Conservation (phyloP, 2,888 invertebrate species). For the Phaedon cochleariae region DNA sequence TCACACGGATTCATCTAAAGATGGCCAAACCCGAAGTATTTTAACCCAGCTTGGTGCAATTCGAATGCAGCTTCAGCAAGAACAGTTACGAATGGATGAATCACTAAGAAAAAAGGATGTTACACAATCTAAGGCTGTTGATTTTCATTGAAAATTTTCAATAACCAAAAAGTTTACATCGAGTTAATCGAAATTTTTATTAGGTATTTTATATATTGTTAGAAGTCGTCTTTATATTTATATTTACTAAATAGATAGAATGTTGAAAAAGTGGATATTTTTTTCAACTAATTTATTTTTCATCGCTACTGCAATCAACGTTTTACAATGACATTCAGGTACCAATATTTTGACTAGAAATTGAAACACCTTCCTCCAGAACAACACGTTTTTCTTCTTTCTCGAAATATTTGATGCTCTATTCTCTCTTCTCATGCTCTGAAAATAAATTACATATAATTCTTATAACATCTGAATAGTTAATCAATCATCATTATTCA, state of each 20-base stretch:
- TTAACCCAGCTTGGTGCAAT: slow-evolving; percentile 76
- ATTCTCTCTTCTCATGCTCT: slow-evolving; percentile 65
- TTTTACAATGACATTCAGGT: neutral
- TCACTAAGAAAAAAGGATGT: slow-evolving; percentile 57
- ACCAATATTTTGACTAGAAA: no score
- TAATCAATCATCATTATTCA: neutral
- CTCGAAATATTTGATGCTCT: slow-evolving; percentile 33
- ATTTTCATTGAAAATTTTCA: slow-evolving; percentile 54
- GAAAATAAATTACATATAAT: slow-evolving; percentile 39
- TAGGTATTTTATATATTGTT: slow-evolving; percentile 57
- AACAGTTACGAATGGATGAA: slow-evolving; percentile 70
- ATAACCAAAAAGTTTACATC: slow-evolving; percentile 48
- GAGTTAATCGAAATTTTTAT: slow-evolving; percentile 47
- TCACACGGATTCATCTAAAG: slow-evolving; percentile 55
- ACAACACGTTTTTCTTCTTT: no score
- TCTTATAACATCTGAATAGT: no score
- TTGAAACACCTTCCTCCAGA: no score
- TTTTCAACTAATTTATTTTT: neutral
- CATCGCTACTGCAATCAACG: neutral
- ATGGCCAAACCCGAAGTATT: slow-evolving; percentile 66
- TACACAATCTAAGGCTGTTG: slow-evolving; percentile 60
- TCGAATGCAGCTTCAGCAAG: slow-evolving; percentile 71
- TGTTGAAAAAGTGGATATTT: slow-evolving; percentile 25
- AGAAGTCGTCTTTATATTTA: slow-evolving; percentile 58
- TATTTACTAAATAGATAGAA: slow-evolving; percentile 49